Evolutionary conservation across 2,888 invertebrate genomes (phyloP), one percentile per base, ranked within the genome.

Genomic region (Amorpha juglandis): DNA sequence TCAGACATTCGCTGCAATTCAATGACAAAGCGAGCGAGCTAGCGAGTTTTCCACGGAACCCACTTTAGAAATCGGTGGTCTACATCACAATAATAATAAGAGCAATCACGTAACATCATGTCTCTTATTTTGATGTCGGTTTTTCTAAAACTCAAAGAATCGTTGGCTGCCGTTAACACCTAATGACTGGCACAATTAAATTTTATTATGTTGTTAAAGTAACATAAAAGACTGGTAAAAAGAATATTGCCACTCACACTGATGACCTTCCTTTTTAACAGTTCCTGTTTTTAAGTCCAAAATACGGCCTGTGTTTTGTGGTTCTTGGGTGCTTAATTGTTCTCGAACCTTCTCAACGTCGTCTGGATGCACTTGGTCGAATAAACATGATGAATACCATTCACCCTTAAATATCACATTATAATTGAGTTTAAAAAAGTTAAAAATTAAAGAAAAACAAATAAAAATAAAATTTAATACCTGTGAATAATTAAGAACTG

Each of bases 221-320:
- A 1, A 27, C 27, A 27, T n/a, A 27, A 27, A 27, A 27, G 6
- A 38, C 38, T 38, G 38, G 7, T 9, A 9, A 38, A 9, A 8
- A 55, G n/a, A 68, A 68, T 42, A 42, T 51, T 58, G 19, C 50
- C 8, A 82, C 97, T 96, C 92, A 98, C 98, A 98, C 93, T 99
- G 99, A 91, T 99, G 98, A 0, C 99, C 99, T 90, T 99, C 99
- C 87, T 99, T 99, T 88, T 99, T 99, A 12, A 99, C 99, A 7
- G 99, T 99, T 67, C 99, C 99, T 65, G 99, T 99, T 93, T 99
- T 99, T 65, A 99, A 94, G 90, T 99, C 99, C 71, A 99, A 94
- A 75, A 99, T 98, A 68, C 99, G 95, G 8, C 99, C 99, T 0
- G 98, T 97, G 84, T 98, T 98, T 85, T 98, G 98, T 27, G 98